phyloP scores from a whole-genome alignment of 2,797 vertebrate genomes.

The Valencia hispanica region DNA sequence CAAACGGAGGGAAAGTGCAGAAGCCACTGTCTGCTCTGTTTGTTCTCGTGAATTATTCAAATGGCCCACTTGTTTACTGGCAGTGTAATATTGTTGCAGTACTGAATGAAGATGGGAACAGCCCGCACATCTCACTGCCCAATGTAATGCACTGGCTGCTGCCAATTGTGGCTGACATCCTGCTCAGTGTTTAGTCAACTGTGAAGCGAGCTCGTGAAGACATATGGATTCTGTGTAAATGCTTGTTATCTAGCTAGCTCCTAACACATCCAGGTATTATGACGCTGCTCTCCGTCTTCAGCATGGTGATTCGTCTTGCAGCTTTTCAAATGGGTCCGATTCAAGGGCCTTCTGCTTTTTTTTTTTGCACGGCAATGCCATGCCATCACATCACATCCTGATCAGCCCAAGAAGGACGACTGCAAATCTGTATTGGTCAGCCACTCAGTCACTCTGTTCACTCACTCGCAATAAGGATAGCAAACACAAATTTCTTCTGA shows the following conservation, averaged over 20 bases:
- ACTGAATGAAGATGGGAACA: slow-evolving; percentile 58
- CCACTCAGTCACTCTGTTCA: slow-evolving; percentile 45
- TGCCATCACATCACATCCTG: slow-evolving; percentile 76
- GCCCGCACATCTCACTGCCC: slow-evolving; percentile 52
- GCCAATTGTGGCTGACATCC: slow-evolving; percentile 72
- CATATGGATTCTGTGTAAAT: slow-evolving; percentile 51
- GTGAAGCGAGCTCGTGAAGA: slow-evolving; percentile 60
- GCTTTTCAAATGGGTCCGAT: slow-evolving; percentile 75
- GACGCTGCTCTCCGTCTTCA: slow-evolving; percentile 9
- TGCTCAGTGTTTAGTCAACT: slow-evolving; percentile 73
- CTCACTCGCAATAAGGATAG: slow-evolving; percentile 50
- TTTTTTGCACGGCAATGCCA: slow-evolving; percentile 57
- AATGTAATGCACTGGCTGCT: slow-evolving; percentile 55
- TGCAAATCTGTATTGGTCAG: slow-evolving; percentile 38
- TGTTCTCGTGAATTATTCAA: slow-evolving; percentile 76
- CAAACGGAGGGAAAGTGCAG: slow-evolving; percentile 48
- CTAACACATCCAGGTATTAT: slow-evolving; percentile 30
- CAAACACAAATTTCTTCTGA: slow-evolving; percentile 45
- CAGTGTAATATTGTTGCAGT: slow-evolving; percentile 65
- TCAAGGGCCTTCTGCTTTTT: slow-evolving; percentile 67
- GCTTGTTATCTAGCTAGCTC: slow-evolving; percentile 28
- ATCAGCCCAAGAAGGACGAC: slow-evolving; percentile 46
- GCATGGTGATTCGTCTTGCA: slow-evolving; percentile 44
- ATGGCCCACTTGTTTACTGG: slow-evolving; percentile 75
- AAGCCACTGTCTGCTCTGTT: slow-evolving; percentile 64